Evolutionary conservation across 2,113 vertebrate genomes (phyloP).

Genomic region (Miniopterus natalensis): DNA sequence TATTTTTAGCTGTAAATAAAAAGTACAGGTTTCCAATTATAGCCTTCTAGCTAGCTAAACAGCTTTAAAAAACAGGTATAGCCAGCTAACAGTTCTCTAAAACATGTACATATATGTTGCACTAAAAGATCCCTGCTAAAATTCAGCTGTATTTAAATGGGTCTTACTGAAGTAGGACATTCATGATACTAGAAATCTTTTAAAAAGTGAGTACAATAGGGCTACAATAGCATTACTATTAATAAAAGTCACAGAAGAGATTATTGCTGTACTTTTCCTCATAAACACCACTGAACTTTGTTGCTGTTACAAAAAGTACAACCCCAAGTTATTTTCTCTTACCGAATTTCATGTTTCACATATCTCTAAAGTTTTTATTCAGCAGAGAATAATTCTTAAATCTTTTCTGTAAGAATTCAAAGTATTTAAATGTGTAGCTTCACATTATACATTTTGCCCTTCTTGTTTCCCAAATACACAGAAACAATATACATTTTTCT

Average conservation of each 20-base stretch:
- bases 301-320: conserved; percentile 83
- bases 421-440: conserved; percentile 89
- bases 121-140: conserved; percentile 84
- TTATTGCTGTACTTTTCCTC: conserved; percentile 76
- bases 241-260: conserved; percentile 88
- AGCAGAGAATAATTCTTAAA: conserved; percentile 81
- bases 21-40: conserved; percentile 71
- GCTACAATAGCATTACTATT: conserved; percentile 85
- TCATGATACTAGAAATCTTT: conserved; percentile 83
- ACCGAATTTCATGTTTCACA: conserved; percentile 69
- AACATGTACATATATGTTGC: conserved; percentile 64
- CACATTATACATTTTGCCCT: conserved; percentile 90
- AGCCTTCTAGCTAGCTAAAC: conserved; percentile 25
- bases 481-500: conserved; percentile 90
- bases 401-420: conserved; percentile 87
- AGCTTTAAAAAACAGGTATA: conserved; percentile 73
- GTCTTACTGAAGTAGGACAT: conserved; percentile 80
- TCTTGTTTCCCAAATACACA: conserved; percentile 88
- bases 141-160: conserved; percentile 77
- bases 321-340: conserved; percentile 80
- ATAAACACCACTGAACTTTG: conserved; percentile 68
- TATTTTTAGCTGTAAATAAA: conserved; percentile 85
- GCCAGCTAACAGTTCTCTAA: conserved; percentile 70
- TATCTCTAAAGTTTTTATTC: conserved; percentile 70
- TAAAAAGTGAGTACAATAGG: conserved; percentile 84